Evolutionary conservation across 2,797 vertebrate species (phyloP).

Genomic region (Emydoidea blandingii): DNA sequence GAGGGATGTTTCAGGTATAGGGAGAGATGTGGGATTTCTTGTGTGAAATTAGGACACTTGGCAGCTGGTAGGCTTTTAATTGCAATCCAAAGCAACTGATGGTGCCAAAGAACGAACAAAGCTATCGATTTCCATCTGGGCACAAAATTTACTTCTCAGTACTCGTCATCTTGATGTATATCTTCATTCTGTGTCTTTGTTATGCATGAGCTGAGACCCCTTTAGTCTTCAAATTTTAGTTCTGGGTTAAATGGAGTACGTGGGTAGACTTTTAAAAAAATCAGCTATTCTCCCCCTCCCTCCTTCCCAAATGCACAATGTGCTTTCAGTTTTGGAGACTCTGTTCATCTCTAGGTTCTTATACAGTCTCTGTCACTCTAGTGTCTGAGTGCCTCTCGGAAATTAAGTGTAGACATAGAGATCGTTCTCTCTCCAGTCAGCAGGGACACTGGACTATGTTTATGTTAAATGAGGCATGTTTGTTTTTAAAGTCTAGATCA

Average conservation of each 20-base stretch:
- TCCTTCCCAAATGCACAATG: background rate
- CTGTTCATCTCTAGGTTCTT: conserved; percentile 3
- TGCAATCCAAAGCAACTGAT: conserved; percentile 30
- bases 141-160: conserved; percentile 57
- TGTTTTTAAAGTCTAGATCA: conserved; percentile 50
- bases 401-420: conserved; percentile 36
- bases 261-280: background rate
- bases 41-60: conserved; percentile 40
- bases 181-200: conserved; percentile 49
- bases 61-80: conserved; percentile 63
- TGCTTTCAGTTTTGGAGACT: conserved; percentile 19
- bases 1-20: conserved; percentile 53
- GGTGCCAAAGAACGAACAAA: conserved; percentile 51
- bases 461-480: conserved; percentile 27
- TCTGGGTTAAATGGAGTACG: conserved; percentile 13
- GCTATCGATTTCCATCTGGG: conserved; percentile 65
- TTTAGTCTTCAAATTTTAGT: conserved; percentile 40
- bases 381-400: background rate
- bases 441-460: conserved; percentile 19
- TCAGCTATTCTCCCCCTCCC: background rate
- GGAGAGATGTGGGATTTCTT: conserved; percentile 33
- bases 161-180: conserved; percentile 49
- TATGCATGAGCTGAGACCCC: conserved; percentile 4
- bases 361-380: background rate
- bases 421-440: conserved; percentile 27